Evolutionary conservation across 2,113 vertebrate genomes (phyloP), one percentile per base, ranked within the genome.

Genomic region (Campylomormyrus numenius): DNA sequence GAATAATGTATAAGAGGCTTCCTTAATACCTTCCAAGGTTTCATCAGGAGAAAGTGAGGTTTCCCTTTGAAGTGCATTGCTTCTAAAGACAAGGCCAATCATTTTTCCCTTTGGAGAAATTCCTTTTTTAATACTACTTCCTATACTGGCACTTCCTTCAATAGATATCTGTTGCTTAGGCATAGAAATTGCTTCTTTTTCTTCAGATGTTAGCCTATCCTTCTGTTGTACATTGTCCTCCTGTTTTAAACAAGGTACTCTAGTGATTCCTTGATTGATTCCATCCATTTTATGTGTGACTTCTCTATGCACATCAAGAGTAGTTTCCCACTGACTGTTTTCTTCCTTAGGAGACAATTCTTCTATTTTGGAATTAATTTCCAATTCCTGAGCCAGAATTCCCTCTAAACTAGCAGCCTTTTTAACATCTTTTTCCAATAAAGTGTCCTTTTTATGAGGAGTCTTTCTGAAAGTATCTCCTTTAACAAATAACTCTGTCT

Each of bases 281-380:
- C 52, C 88, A 17, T 91, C 91, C n/a, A 91, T 92, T 48, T 92
- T 93, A 31, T 27, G n/a, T 66, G n/a, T 66, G 3, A 66, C n/a
- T 66, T 10, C 62, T 10, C 62, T 66, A 17, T 21, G 31, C 13
- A 83, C 39, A 83, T 83, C 39, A 21, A 83, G 13, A 19, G 31
- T 21, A 80, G 77, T 15, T 45, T 45, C 77, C 11, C 77, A 83
- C 77, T 83, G 77, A 50, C 92, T 90, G 27, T 88, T 46, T n/a
- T 70, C 62, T 88, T 58, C 17, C 17, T 77, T 53, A 42, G 19
- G 19, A 83, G 17, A 42, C 19, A 42, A 21, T 35, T 83, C 17
- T 80, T 80, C 39, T 45, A 0, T 39, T 45, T 83, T n/a, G 31
- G 39, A 83, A 45, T 83, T 15, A 45, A 83, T 21, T 45, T 83